Evolutionary conservation across 2,797 vertebrate species (phyloP).

Genomic region (Spea hammondii): DNA sequence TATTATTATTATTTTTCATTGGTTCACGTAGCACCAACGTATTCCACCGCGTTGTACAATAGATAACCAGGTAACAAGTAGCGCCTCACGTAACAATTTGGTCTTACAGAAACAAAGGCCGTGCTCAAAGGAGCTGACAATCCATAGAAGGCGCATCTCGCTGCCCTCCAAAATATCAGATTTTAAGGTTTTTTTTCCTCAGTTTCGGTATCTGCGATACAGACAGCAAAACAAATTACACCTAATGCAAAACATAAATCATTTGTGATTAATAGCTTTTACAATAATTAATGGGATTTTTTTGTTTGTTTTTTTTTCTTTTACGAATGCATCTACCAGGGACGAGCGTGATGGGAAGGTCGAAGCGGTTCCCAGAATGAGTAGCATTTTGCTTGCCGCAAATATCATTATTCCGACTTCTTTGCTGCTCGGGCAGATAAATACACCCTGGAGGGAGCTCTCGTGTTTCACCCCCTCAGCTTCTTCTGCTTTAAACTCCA

Average conservation of each 20-base stretch:
- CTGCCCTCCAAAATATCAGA: too few species aligned
- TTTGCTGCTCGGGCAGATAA: constrained; percentile 42
- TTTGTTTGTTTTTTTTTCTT: too few species aligned
- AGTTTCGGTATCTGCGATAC: background rate
- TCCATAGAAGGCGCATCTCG: too few species aligned
- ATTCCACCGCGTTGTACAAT: too few species aligned
- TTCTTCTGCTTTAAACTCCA: constrained; percentile 48
- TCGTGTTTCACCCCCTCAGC: constrained; percentile 33
- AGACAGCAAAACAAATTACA: background rate
- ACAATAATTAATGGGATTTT: background rate
- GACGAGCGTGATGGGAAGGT: background rate
- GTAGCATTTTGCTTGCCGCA: background rate
- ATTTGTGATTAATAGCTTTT: background rate
- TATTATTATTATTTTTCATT: too few species aligned
- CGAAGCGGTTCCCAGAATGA: background rate
- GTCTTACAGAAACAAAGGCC: too few species aligned
- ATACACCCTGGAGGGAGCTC: constrained; percentile 43
- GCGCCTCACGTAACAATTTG: too few species aligned
- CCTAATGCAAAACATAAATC: background rate
- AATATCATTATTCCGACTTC: background rate
- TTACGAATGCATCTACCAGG: background rate
- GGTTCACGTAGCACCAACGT: too few species aligned
- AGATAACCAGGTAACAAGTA: too few species aligned
- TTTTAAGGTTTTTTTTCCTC: too few species aligned
- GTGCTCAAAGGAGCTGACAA: too few species aligned